Conservation (phyloP, 2,797 vertebrate species). For the Cyprinella venusta region DNA sequence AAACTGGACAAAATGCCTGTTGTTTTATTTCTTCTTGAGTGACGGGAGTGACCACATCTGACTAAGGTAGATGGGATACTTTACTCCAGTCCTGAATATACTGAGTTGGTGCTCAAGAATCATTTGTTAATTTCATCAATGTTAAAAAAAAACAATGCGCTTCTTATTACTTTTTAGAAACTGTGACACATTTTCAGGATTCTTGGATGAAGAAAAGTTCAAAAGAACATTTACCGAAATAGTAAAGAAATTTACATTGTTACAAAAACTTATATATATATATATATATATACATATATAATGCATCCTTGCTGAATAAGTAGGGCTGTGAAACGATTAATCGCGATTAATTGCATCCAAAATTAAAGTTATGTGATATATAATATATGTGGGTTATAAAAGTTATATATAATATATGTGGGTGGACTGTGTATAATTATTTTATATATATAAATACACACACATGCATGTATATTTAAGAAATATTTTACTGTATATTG, state of each 20-base stretch:
- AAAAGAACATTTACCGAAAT: not conserved
- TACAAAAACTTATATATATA: not conserved
- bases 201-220: not conserved
- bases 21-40: not conserved
- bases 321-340: not conserved
- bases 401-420: too few species aligned
- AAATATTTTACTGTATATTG: too few species aligned
- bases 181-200: not conserved
- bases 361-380: too few species aligned
- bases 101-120: not conserved
- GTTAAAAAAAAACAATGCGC: not conserved
- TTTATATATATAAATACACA: too few species aligned
- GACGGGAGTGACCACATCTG: not conserved
- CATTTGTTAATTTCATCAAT: not conserved
- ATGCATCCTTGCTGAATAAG: not conserved
- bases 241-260: not conserved
- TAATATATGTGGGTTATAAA: too few species aligned
- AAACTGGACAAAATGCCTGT: not conserved
- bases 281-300: not conserved
- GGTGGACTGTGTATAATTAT: too few species aligned
- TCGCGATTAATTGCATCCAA: too few species aligned
- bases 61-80: constrained; percentile 7
- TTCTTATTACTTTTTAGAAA: not conserved
- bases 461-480: too few species aligned
- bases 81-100: not conserved